phyloP scores from a whole-genome alignment of 2,113 vertebrate species.

The Symphodus melops region DNA sequence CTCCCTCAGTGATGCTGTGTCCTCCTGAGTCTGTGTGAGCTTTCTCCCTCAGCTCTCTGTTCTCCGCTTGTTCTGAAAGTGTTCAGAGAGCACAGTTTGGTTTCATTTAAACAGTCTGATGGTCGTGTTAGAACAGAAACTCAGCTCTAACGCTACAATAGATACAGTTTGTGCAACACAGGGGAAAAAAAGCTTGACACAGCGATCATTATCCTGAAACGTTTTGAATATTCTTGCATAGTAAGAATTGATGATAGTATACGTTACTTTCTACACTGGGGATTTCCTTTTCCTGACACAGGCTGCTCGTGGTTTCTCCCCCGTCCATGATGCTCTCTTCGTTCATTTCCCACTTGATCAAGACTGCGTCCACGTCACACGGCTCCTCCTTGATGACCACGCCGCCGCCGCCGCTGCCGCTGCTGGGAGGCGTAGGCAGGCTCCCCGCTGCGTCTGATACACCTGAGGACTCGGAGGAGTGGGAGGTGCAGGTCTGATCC shows the following conservation, averaged over 20 bases:
- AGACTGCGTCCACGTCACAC: slow-evolving; percentile 39
- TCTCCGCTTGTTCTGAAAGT: slow-evolving; percentile 31
- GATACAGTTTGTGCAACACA: too few species aligned
- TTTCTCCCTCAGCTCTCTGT: slow-evolving; percentile 22
- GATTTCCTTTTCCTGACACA: slow-evolving; percentile 3
- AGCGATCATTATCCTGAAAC: accelerated
- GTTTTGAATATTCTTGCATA: background rate
- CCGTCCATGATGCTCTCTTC: slow-evolving; percentile 45
- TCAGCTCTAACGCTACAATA: background rate
- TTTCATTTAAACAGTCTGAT: background rate
- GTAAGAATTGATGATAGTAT: background rate
- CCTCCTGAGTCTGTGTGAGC: slow-evolving; percentile 16
- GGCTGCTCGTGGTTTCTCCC: slow-evolving; percentile 7
- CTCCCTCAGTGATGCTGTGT: background rate
- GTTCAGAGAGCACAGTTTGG: background rate
- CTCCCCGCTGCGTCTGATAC: background rate
- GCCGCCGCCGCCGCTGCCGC: slow-evolving; percentile 32
- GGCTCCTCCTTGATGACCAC: slow-evolving; percentile 68
- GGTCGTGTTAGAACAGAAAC: background rate
- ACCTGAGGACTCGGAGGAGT: slow-evolving; percentile 17
- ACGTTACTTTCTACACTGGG: slow-evolving; percentile 22
- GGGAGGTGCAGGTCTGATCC: slow-evolving; percentile 50
- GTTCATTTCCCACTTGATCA: slow-evolving; percentile 70
- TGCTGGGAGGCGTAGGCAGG: slow-evolving; percentile 37
- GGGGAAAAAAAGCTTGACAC: background rate